phyloP scores from a whole-genome alignment of 2,888 invertebrate species.

The Drosophila prolongata region DNA sequence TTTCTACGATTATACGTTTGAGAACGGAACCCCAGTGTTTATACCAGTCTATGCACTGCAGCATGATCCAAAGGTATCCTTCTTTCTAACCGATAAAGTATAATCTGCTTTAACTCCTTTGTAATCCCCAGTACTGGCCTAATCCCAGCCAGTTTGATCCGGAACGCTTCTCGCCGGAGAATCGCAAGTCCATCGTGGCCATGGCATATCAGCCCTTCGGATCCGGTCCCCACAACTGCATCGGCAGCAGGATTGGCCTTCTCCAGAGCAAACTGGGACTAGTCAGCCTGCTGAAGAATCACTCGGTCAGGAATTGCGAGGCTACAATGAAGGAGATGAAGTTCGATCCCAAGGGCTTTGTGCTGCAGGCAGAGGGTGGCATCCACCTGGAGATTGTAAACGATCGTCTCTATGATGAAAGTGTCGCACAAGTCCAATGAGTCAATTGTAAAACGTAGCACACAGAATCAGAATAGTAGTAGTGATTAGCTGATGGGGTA shows the following conservation, averaged over 20 bases:
- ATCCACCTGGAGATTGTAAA: constrained; percentile 75
- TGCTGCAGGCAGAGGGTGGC: constrained; percentile 72
- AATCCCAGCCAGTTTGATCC: constrained; percentile 83
- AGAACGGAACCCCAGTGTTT: constrained; percentile 80
- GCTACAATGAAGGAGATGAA: constrained; percentile 64
- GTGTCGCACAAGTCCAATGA: background rate
- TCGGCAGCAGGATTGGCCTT: constrained; percentile 82
- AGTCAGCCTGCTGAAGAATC: constrained; percentile 81
- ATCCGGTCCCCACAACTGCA: constrained; percentile 82
- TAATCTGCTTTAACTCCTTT: background rate
- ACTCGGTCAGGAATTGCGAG: constrained; percentile 69
- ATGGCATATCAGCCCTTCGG: constrained; percentile 82
- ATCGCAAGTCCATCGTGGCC: constrained; percentile 66
- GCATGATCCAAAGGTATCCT: constrained; percentile 81
- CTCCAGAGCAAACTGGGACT: constrained; percentile 81
- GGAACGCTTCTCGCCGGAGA: constrained; percentile 80
- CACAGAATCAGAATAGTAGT: background rate
- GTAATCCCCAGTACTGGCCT: constrained; percentile 72
- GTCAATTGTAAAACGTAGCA: background rate
- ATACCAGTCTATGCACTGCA: constrained; percentile 82
- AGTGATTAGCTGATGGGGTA: background rate
- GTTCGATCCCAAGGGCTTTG: constrained; percentile 79
- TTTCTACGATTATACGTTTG: constrained; percentile 71
- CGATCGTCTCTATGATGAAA: constrained; percentile 71
- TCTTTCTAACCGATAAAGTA: too few relatives aligned